Base-by-base conservation (phyloP, 2,888 invertebrate species). In the Tipula confusa region DNA sequence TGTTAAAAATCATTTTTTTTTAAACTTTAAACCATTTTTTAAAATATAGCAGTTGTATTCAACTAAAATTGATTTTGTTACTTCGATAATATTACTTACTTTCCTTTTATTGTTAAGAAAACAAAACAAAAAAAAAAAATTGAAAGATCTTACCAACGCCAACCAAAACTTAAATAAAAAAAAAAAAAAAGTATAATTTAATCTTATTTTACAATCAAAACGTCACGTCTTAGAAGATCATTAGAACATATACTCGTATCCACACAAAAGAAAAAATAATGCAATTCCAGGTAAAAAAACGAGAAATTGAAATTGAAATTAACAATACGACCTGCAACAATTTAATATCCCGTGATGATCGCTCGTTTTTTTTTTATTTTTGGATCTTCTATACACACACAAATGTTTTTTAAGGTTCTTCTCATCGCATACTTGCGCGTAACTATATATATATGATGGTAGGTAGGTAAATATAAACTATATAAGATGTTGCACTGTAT, bases 41-140 rank as follows among this genome's bases (percentile, higher is more conserved):
- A 24, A 64, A 64, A 24, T 11, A 11, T 24, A 9, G 4, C 15
- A 15, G 18, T 43, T 43, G 43, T 64, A 64, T 24, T 3, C 43
- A 64, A 64, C 64, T 24, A 11, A 24, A 64, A 64, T n/a, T 24
- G 7, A 64, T 64, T 64, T 64, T 64, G 18, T 9, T 64, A 64
- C 64, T 64, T 24, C 24, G 64, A 64, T 64, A 64, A 64, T 24
- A 64, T 64, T 64, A 64, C 64, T 2, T 64, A 64, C 64, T 64
- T 64, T 64, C 64, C 64, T 64, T 64, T 64, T 64, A 64, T 64
- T 64, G 64, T 64, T 64, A 64, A 64, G 64, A 64, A 64, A 64
- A 64, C 64, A 64, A 64, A 64, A 64, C 24, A 13, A 64, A 24
- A 64, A 64, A 64, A 24, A 24, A 64, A 64, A 24, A 64, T 24